These are phyloP conservation scores for Dendroctonus valens DNA, from an alignment of 1,140 invertebrate species.

Conservation along the genomic window DNA sequence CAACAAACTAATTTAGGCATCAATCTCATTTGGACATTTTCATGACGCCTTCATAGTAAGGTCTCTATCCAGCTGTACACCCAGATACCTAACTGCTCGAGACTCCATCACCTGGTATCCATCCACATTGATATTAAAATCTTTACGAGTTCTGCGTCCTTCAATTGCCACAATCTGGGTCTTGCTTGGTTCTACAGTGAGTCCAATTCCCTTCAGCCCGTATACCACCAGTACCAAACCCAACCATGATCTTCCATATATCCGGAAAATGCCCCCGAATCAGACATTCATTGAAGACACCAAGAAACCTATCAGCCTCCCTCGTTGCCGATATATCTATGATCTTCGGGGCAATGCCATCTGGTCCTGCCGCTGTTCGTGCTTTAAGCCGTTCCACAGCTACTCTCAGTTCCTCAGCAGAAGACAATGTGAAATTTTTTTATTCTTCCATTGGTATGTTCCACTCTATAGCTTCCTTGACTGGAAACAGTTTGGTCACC, in stretches of 20 bases:
- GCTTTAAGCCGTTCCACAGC: not conserved
- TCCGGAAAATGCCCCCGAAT: not conserved
- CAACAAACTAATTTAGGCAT: too few species aligned
- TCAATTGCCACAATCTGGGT: constrained; percentile 27
- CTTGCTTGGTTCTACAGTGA: constrained; percentile 9
- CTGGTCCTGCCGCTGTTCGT: not conserved
- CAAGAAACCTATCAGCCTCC: not conserved
- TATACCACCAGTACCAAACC: constrained; percentile 14
- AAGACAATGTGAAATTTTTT: not conserved
- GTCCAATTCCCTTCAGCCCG: not conserved
- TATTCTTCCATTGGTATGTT: not conserved
- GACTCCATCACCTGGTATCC: not conserved
- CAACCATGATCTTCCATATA: constrained; percentile 9
- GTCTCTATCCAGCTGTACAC: not conserved
- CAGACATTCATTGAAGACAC: not conserved
- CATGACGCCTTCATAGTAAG: not conserved
- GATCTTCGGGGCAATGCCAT: not conserved
- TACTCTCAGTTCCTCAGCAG: not conserved
- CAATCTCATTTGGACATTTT: too few species aligned
- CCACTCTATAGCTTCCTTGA: not conserved
- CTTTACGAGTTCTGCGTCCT: constrained; percentile 11
- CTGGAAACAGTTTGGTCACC: not conserved
- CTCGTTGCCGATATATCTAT: not conserved
- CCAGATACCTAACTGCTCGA: not conserved
- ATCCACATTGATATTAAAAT: not conserved